Conservation (phyloP, 2,888 invertebrate species). For the Rhagonycha fulva region DNA sequence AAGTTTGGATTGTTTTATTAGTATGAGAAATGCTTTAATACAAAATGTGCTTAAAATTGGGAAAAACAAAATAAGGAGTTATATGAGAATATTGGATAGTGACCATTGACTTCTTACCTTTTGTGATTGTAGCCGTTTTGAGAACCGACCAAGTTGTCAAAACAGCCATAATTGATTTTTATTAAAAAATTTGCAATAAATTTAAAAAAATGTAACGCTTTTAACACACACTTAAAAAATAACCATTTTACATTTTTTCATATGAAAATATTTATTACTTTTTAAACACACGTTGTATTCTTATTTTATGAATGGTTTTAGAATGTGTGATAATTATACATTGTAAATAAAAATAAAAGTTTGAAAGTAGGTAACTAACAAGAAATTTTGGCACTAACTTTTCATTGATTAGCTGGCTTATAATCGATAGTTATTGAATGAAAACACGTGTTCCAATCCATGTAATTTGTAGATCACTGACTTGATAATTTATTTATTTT, state of each 20-base stretch:
- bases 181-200: background rate
- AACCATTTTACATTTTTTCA: background rate
- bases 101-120: background rate
- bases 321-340: background rate
- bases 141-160: too few relatives aligned
- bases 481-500: background rate
- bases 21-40: background rate
- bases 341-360: background rate
- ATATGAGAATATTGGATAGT: background rate
- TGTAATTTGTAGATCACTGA: background rate
- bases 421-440: background rate
- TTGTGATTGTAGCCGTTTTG: too few relatives aligned
- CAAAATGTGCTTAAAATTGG: background rate
- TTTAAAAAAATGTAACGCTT: background rate
- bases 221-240: background rate
- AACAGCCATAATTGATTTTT: background rate
- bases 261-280: background rate
- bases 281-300: background rate
- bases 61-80: background rate
- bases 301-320: background rate
- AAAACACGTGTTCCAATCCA: background rate
- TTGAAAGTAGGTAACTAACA: background rate
- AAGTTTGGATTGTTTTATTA: background rate
- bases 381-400: conserved; percentile 6
- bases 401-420: background rate